Evolutionary conservation across 2,797 vertebrate species (phyloP), one percentile per base, ranked within the genome.

Genomic region (Clamator glandarius): DNA sequence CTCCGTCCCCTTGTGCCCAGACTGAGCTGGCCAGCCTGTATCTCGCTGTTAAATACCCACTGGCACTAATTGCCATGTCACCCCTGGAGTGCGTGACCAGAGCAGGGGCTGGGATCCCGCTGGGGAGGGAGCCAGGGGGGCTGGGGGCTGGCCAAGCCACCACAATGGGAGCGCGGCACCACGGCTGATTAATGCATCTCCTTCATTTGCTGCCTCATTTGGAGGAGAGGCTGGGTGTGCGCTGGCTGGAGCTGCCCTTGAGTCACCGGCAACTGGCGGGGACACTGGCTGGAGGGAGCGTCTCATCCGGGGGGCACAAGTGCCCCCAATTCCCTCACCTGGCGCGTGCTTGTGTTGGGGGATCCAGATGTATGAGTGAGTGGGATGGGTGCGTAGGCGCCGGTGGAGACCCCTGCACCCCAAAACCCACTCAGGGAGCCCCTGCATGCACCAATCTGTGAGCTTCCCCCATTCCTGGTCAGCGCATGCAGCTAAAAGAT

Each of bases 11-110:
- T 44, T 1, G 67, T 28, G 84, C 29, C 67, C 28, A 1, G 73
- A n/a, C 58, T 50, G 69, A 36, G 76, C 3, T 2, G 51, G 18
- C 63, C 64, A 42, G 48, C 61, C 5, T 1, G n/a, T n/a, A n/a
- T n/a, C n/a, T n/a, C n/a, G 4, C 80, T 89, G 62, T 97, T 97
- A 97, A 97, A 90, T 83, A 96, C 87, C 64, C 48, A 1, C 58
- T 11, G 8, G 51, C 3, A 4, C 82, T 91, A 87, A 91, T 76
- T 50, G 69, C 58, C 21, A 5, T 62, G 81, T 55, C 84, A 78
- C 55, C 90, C 75, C 72, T 57, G 6, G 12, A 41, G 9, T 3
- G 62, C 29, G 61, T 17, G 76, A 57, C 55, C 26, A 11, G 85
- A 79, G 68, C n/a, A 23, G 84, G 35, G 68, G 82, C 78, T 87